Evolutionary conservation across 2,797 vertebrate species (phyloP), one percentile per base, ranked within the genome.

Genomic region (Pristis pectinata): DNA sequence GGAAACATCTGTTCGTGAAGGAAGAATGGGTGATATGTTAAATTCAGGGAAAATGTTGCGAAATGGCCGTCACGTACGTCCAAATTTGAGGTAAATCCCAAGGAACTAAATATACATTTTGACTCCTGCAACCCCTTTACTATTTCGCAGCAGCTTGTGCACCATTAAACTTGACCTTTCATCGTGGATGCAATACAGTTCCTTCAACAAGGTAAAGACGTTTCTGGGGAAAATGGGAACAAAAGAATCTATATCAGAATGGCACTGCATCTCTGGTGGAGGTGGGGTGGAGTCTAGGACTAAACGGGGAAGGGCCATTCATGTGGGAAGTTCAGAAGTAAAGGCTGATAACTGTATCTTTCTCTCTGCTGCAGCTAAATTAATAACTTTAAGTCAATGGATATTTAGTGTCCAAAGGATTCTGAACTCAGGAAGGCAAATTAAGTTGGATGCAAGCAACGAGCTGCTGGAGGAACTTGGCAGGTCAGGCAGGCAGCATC

Each of bases 21-120:
- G 49, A 74, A 94, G 72, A 74, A 37, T 53, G 44, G 70, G 49
- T 30, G 92, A 74, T 53, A 22, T 56, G 64, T 53, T 74, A n/a
- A 74, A 49, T 76, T 70, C 72, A 2, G 92, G 92, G 24, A 94
- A 76, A 19, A 53, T 94, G 67, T 74, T 94, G 70, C 41, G 92
- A 34, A 94, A 94, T 34, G 92, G 70, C 70, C 92, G 92, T 17
- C 92, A 94, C 15, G 44, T 72, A 30, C 92, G 70, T 56, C 70
- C 67, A 49, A 94, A 49, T 19, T 74, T 94, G 67, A 94, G 92
- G 70, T 56, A 76, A 76, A 41, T 94, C 70, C 44, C 44, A 91
- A 91, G 59, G 61, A 34, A 30, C 53, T 9, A 11, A 3, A 11
- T 2, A 49, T 15, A 34, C 1, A 24, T 61, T 34, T 17, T n/a